phyloP scores from a whole-genome alignment of 2,888 invertebrate species.

The Platycheirus albimanus region DNA sequence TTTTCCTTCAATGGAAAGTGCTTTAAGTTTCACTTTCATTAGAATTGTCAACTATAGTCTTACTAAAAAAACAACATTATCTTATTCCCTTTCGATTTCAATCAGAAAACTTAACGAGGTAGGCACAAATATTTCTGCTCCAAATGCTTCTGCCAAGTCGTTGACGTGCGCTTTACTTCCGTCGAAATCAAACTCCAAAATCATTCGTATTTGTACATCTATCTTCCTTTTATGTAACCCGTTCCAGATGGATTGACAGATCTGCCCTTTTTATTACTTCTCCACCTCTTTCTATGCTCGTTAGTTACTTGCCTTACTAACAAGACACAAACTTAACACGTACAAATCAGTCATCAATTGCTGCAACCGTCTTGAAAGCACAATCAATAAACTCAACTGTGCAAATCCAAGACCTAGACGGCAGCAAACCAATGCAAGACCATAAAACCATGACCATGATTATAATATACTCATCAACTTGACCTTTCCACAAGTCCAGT shows the following conservation, averaged over 20 bases:
- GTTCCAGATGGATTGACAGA: slow-evolving; percentile 13
- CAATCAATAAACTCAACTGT: slow-evolving; percentile 19
- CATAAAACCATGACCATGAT: slow-evolving; percentile 34
- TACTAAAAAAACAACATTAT: too few species aligned
- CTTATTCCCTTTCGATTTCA: neutral
- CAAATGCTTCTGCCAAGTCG: neutral
- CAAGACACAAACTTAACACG: slow-evolving; percentile 14
- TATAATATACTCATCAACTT: slow-evolving; percentile 29
- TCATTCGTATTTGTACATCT: neutral
- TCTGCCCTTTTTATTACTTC: neutral
- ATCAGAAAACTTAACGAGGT: neutral
- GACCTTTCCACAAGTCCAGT: slow-evolving; percentile 8
- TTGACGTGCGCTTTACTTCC: slow-evolving; percentile 20
- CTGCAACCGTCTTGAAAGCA: slow-evolving; percentile 26
- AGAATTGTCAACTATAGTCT: too few species aligned
- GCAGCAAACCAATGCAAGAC: neutral
- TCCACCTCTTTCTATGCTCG: slow-evolving; percentile 15
- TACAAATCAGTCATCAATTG: slow-evolving; percentile 14
- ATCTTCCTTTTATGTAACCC: slow-evolving; percentile 11
- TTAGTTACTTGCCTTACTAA: slow-evolving; percentile 29
- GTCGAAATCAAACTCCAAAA: neutral
- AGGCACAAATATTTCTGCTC: slow-evolving; percentile 7
- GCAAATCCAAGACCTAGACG: neutral
- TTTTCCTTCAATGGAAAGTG: too few species aligned
- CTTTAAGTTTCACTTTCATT: too few species aligned